Evolutionary conservation across 2,797 vertebrate species (phyloP).

Genomic region (Lophius americanus): DNA sequence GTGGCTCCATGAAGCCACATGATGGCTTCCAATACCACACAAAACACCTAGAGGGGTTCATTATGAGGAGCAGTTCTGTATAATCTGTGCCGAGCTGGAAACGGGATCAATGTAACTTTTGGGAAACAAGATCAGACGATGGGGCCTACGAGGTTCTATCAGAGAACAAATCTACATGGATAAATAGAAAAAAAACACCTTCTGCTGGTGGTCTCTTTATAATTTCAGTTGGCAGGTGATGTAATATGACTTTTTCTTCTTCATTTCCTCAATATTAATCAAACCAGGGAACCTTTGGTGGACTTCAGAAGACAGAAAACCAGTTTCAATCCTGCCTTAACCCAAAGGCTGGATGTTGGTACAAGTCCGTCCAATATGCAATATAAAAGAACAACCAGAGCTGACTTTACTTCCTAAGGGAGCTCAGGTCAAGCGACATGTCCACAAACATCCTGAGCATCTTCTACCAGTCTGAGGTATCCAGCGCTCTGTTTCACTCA

Average conservation of each 20-base stretch:
- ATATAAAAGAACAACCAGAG: no score
- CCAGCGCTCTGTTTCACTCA: no score
- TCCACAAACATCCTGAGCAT: no score
- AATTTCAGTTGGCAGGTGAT: background rate
- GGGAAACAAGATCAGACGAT: constrained; percentile 27
- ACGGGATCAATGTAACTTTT: constrained; percentile 23
- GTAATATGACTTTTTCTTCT: background rate
- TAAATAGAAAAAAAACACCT: constrained; percentile 18
- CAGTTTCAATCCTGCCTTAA: no score
- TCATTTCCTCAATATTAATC: no score
- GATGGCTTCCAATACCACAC: constrained; percentile 47
- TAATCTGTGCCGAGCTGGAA: constrained; percentile 30
- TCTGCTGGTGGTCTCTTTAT: constrained; percentile 2
- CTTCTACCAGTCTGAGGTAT: no score
- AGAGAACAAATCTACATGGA: constrained; percentile 21
- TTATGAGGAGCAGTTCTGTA: constrained; percentile 45
- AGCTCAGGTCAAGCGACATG: no score
- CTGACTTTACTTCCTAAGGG: no score
- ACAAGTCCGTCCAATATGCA: no score
- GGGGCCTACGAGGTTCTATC: background rate
- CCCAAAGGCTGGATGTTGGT: no score
- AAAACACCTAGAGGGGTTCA: constrained; percentile 58
- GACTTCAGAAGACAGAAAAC: no score
- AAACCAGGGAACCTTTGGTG: no score
- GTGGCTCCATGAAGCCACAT: constrained; percentile 53